Evolutionary conservation across 2,113 vertebrate genomes (phyloP).

Genomic region (Rhipidura dahli): DNA sequence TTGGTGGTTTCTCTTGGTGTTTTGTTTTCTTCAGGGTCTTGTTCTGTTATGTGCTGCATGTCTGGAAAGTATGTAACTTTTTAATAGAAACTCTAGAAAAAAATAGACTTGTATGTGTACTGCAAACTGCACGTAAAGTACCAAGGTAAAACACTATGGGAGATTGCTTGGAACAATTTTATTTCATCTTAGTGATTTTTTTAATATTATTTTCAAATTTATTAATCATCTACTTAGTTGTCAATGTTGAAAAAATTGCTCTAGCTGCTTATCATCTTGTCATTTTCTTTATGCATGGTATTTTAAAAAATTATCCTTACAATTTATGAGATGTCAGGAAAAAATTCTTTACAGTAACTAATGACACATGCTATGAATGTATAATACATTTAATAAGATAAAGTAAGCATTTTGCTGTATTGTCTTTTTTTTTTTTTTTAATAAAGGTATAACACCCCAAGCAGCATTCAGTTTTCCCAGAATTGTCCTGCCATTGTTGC

Average conservation of each 20-base stretch:
- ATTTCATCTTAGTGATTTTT: neutral
- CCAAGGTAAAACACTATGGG: neutral
- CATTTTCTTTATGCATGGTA: neutral
- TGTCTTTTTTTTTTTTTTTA: neutral
- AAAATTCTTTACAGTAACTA: neutral
- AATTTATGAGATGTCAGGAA: neutral
- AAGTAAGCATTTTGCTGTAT: neutral
- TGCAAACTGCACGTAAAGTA: neutral
- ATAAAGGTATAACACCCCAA: neutral
- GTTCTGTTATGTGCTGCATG: neutral
- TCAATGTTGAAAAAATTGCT: neutral
- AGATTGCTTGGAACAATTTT: neutral
- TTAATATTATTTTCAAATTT: conserved; percentile 6
- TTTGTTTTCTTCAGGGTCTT: neutral
- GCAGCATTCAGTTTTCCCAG: neutral
- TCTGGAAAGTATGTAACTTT: neutral
- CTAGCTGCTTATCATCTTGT: neutral
- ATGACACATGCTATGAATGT: neutral
- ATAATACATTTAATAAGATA: neutral
- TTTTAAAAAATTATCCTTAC: neutral
- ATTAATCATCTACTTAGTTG: conserved; percentile 9
- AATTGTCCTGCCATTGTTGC: neutral
- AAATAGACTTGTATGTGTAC: neutral
- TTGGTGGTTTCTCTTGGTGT: neutral
- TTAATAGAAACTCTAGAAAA: neutral